phyloP scores from a whole-genome alignment of 2,797 vertebrate species.

The Tenualosa thibaudeaui region DNA sequence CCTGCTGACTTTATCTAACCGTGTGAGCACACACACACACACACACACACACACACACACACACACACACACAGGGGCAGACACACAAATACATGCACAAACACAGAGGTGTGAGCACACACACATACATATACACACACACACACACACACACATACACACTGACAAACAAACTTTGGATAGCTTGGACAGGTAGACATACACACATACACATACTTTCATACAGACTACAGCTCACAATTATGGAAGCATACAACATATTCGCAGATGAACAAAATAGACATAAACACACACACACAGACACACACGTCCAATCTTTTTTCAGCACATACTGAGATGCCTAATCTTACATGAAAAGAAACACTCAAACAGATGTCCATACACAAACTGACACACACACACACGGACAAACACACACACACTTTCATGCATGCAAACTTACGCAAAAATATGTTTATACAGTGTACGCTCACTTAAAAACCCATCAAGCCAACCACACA shows the following conservation, averaged over 20 bases:
- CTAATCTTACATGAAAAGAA: no score
- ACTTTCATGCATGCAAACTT: no score
- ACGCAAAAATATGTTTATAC: background rate
- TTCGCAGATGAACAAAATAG: no score
- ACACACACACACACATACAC: constrained; percentile 59
- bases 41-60: constrained; percentile 29
- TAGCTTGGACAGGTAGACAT: constrained; percentile 80
- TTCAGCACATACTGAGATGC: no score
- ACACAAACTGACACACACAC: background rate
- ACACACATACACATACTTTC: constrained; percentile 21
- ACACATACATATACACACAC: constrained; percentile 51
- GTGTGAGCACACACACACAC: constrained; percentile 39
- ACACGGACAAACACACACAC: no score
- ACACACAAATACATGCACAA: background rate
- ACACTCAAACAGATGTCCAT: no score
- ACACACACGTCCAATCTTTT: no score
- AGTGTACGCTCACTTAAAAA: background rate
- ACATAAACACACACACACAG: no score
- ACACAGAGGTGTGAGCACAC: background rate
- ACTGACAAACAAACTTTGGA: constrained; percentile 47
- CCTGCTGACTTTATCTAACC: constrained; percentile 56
- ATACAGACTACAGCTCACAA: no score
- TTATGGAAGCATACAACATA: no score
- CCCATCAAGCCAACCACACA: background rate
- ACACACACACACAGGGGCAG: constrained; percentile 29